Conservation (phyloP, 2,113 vertebrate genomes). For the pig (Sus scrofa) region T2T-Sscrofa CM000825.6:69403501-69404000, state of each 20-base stretch:
- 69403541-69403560: background rate
- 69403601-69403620: background rate
- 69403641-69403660: constrained; percentile 23
- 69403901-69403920: constrained; percentile 47
- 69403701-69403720: constrained; percentile 21
- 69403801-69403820: background rate
- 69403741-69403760: background rate
- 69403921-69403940: constrained; percentile 29
- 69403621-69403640: constrained; percentile 43
- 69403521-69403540: too few relatives aligned
- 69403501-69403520: too few relatives aligned
- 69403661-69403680: constrained; percentile 41
- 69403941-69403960: background rate
- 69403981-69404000: background rate
- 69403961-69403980: too few relatives aligned
- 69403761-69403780: background rate
- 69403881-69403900: constrained; percentile 55
- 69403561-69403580: constrained; percentile 18
- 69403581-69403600: background rate
- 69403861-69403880: background rate
- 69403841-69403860: constrained; percentile 23
- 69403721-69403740: constrained; percentile 51
- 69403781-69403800: background rate
- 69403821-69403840: background rate
- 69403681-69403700: background rate